phyloP scores from a whole-genome alignment of 2,888 invertebrate species.

The Glaucopsyche alexis region DNA sequence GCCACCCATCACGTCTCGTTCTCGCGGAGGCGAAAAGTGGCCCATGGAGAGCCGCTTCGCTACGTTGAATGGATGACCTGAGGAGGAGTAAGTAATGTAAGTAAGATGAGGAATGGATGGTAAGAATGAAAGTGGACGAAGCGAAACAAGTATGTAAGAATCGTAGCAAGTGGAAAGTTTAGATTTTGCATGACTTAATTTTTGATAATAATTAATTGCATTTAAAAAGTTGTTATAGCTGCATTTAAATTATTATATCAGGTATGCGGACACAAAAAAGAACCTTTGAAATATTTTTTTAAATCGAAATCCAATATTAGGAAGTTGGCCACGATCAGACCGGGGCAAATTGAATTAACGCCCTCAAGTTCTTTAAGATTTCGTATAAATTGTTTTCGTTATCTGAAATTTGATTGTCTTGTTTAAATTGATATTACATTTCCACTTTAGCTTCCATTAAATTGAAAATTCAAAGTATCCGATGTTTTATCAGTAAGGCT shows the following conservation, averaged over 20 bases:
- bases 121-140: too few relatives aligned
- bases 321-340: constrained; percentile 26
- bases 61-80: too few relatives aligned
- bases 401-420: constrained; percentile 20
- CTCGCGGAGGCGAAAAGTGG: too few relatives aligned
- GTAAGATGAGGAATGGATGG: too few relatives aligned
- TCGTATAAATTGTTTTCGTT: constrained; percentile 25
- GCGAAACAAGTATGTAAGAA: too few relatives aligned
- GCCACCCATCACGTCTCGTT: too few relatives aligned
- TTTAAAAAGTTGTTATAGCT: too few relatives aligned
- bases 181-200: too few relatives aligned
- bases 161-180: too few relatives aligned
- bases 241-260: neutral
- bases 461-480: constrained; percentile 14
- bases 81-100: too few relatives aligned
- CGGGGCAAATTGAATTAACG: constrained; percentile 20
- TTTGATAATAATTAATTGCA: too few relatives aligned
- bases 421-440: constrained; percentile 23
- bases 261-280: neutral
- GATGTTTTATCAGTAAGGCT: neutral
- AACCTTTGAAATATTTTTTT: constrained; percentile 1
- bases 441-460: constrained; percentile 10
- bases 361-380: constrained; percentile 21
- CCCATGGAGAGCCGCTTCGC: too few relatives aligned
- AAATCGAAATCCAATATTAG: constrained; percentile 22